A percentile compares a stretch with the other conserved stretches of the same genome.
phyloP scores from a whole-genome alignment of 2,888 invertebrate species.

The Idaea aversata region DNA sequence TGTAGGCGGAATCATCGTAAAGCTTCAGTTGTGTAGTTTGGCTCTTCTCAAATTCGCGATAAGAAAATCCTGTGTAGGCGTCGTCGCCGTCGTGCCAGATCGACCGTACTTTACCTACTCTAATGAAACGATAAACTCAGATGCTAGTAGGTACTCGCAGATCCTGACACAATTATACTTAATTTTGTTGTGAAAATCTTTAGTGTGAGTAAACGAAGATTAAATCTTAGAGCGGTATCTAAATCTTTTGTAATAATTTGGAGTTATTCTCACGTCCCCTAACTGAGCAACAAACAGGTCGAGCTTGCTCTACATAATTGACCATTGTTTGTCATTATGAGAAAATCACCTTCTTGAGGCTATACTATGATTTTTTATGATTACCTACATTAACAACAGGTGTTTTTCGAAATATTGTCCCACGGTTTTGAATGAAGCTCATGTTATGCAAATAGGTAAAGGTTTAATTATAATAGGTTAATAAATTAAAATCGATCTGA shows the following conservation, averaged over 20 bases:
- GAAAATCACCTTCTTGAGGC: slow-evolving; percentile 66
- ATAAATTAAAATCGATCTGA: slow-evolving; percentile 11
- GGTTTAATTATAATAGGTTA: slow-evolving; percentile 14
- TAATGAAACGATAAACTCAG: background rate
- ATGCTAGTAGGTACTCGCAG: background rate
- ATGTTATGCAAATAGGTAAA: slow-evolving; percentile 41
- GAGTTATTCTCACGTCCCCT: slow-evolving; percentile 54
- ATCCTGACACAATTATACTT: background rate
- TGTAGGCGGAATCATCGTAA: background rate
- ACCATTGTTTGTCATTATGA: slow-evolving; percentile 76
- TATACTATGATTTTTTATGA: slow-evolving; percentile 49
- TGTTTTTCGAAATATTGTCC: slow-evolving; percentile 67
- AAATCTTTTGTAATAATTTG: slow-evolving; percentile 37
- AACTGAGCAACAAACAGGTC: slow-evolving; percentile 45
- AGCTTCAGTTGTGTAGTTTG: background rate
- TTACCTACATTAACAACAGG: slow-evolving; percentile 54
- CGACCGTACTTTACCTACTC: slow-evolving; percentile 1
- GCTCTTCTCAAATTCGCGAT: background rate
- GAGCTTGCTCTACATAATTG: slow-evolving; percentile 63
- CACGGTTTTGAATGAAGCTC: slow-evolving; percentile 55
- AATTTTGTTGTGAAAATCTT: slow-evolving; percentile 16
- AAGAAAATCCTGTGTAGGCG: slow-evolving; percentile 1
- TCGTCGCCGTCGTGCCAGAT: background rate
- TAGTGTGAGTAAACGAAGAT: slow-evolving; percentile 22
- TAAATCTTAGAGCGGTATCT: slow-evolving; percentile 15